Evolutionary conservation across 2,113 vertebrate genomes (phyloP).

Genomic region (Serinus canaria): DNA sequence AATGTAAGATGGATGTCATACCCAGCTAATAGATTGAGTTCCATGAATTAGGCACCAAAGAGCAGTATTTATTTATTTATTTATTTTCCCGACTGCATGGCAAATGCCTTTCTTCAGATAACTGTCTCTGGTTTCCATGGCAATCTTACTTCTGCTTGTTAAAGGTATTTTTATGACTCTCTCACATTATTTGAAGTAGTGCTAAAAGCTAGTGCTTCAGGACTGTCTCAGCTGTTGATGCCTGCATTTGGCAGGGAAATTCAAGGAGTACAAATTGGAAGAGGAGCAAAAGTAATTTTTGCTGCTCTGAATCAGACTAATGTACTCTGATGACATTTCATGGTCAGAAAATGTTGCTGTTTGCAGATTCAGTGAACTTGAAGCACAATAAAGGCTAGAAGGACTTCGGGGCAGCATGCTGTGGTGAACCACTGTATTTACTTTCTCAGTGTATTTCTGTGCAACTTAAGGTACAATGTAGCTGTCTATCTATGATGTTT

Average conservation of each 20-base stretch:
- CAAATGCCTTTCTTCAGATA: slow-evolving; percentile 5
- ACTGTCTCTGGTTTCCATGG: slow-evolving; percentile 30
- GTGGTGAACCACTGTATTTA: neutral
- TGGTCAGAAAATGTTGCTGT: neutral
- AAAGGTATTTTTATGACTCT: neutral
- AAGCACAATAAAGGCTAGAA: neutral
- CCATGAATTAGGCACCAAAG: neutral
- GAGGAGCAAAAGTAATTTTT: neutral
- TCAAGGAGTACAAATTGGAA: neutral
- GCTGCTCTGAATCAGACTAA: neutral
- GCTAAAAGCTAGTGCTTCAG: slow-evolving; percentile 6
- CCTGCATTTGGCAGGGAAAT: neutral
- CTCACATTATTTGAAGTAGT: slow-evolving; percentile 1
- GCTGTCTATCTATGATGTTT: neutral
- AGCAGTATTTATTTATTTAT: neutral
- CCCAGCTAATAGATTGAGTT: neutral
- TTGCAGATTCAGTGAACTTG: neutral
- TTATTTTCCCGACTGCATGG: neutral
- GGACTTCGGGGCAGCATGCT: neutral
- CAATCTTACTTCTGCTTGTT: neutral
- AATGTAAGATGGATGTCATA: neutral
- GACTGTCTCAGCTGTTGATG: neutral
- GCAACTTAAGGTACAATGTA: neutral
- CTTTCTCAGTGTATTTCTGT: neutral
- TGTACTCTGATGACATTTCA: neutral